Base-by-base conservation (phyloP, 2,888 invertebrate species). In the Cetonia aurata region DNA sequence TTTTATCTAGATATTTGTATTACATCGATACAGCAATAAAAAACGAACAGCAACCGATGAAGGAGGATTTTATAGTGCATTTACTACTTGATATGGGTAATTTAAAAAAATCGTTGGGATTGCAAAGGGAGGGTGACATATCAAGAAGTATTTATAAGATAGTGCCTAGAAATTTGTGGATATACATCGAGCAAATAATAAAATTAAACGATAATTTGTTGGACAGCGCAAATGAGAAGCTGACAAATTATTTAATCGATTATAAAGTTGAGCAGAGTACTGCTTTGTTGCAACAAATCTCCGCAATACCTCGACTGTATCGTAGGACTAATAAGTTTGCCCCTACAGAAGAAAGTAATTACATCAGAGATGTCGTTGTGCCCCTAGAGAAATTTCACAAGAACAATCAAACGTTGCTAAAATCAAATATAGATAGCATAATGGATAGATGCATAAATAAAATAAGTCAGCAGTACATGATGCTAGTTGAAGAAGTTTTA, bases 271-370 rank as follows among this genome's bases (percentile, higher is more conserved):
- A 76, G 9, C 85, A 86, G 70, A 86, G 90, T 79, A 86, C 89
- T 62, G 83, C 86, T 25, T 89, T 91, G 76, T 86, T 95, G 76
- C 91, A 92, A 74, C 93, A 93, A 87, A 96, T 98, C 3, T 93
- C 91, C 77, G 96, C 98, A 82, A 95, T 99, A 83, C 99, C 99
- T 1, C 88, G 98, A 73, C 86, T 98, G 69, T 98, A 96, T 83
- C 88, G 97, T 67, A 92, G 96, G 83, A 98, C 98, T 0, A 98
- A 98, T 82, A 89, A 96, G 73, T 96, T 93, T 76, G 87, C 92
- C 31, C 96, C 97, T 0, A 91, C 90, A 0, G 92, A 92, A 78
- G 90, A 93, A 42, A 96, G 96, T 74, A 83, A 88, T 15, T 98
- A 97, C 80, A 90, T 84, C 73, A 73, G 79, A 15, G 79, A 82